Conservation (phyloP, 2,797 vertebrate genomes). For the Sebastes elongatus region DNA sequence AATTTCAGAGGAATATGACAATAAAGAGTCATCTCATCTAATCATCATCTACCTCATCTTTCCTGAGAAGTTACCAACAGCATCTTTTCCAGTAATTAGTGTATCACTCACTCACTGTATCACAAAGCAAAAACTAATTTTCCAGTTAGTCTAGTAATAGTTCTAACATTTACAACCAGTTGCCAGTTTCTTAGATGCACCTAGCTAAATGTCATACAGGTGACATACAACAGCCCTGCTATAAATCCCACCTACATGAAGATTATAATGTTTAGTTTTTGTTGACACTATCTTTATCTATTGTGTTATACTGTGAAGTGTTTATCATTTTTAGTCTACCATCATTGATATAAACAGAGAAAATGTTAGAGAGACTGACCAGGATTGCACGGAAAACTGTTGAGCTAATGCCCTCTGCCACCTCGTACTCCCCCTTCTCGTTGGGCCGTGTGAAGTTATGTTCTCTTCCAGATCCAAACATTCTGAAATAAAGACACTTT, state of each 20-base stretch:
- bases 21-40: background rate
- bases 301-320: background rate
- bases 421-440: constrained; percentile 97
- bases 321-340: background rate
- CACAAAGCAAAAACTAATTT: background rate
- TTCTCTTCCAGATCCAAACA: constrained; percentile 99
- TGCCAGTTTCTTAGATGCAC: background rate
- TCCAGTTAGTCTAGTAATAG: background rate
- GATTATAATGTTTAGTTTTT: background rate
- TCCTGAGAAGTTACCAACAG: background rate
- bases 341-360: background rate
- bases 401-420: constrained; percentile 98
- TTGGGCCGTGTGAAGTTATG: constrained; percentile 99
- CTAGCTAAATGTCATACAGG: background rate
- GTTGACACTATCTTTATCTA: background rate
- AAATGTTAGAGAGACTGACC: constrained; percentile 80
- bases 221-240: background rate
- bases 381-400: constrained; percentile 98
- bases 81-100: background rate
- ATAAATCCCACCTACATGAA: too few relatives aligned
- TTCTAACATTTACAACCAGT: background rate
- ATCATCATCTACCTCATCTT: background rate
- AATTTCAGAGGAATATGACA: background rate
- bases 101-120: background rate
- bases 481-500: constrained; percentile 79